Conservation (phyloP, 2,797 vertebrate genomes). For the Acanthurus tractus region DNA sequence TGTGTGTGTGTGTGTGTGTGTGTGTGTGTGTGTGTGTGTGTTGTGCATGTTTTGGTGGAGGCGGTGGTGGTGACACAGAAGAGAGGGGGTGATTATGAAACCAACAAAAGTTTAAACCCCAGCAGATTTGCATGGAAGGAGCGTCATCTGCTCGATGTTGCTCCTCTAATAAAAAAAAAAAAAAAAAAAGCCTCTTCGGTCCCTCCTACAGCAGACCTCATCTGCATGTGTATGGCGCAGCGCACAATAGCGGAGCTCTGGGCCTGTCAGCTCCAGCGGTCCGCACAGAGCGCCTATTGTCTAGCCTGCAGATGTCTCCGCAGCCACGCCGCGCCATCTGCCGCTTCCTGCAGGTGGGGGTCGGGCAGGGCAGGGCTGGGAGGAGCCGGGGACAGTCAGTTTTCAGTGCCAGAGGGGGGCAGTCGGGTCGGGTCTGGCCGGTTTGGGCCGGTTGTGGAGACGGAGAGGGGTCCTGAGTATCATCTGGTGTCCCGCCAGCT, state of each 20-base stretch:
- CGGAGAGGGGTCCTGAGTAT: constrained; percentile 47
- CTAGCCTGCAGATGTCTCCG: constrained; percentile 83
- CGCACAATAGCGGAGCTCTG: constrained; percentile 78
- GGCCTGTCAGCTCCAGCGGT: constrained; percentile 77
- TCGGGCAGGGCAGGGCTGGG: constrained; percentile 52
- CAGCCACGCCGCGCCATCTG: constrained; percentile 85
- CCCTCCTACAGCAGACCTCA: constrained; percentile 61
- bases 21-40: constrained; percentile 8
- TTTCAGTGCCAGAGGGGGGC: constrained; percentile 41
- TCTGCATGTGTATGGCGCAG: constrained; percentile 84
- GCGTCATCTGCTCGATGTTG: constrained; percentile 67
- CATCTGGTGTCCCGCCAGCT: constrained; percentile 78
- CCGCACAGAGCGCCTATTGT: constrained; percentile 81
- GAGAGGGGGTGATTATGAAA: neutral
- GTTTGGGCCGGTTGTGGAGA: constrained; percentile 59
- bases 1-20: constrained; percentile 13
- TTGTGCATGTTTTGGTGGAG: constrained; percentile 1
- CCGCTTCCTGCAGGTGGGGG: constrained; percentile 76
- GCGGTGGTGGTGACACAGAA: neutral
- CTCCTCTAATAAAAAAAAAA: constrained; percentile 14
- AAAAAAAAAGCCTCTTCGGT: constrained; percentile 5
- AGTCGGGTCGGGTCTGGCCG: constrained; percentile 36
- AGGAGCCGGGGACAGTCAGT: constrained; percentile 30
- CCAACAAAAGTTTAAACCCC: constrained; percentile 54
- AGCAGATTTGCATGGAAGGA: constrained; percentile 66